Base-by-base conservation (phyloP, 1,140 invertebrate genomes). In the Drosophila bipectinata region DNA sequence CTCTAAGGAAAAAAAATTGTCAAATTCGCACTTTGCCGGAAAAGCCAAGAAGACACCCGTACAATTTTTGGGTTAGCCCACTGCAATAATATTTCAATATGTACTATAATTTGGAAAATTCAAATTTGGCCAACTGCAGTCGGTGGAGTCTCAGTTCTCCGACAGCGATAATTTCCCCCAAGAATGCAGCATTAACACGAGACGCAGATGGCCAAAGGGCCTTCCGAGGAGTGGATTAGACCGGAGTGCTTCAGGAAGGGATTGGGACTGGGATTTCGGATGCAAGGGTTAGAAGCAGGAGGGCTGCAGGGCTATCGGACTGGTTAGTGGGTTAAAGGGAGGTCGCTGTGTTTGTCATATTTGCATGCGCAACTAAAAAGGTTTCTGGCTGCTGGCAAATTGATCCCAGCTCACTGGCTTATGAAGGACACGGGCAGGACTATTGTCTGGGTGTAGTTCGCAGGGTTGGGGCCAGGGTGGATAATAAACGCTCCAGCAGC, bases 51-150 rank as follows among this genome's bases (percentile, higher is more conserved):
- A 37, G 49, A 68, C 55, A 80, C 59, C 18, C 68, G 53, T 74
- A 83, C 61, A 68, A 73, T 83, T 79, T 77, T 87, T 15, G 41
- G 63, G 51, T 10, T 37, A 73, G 66, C 84, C 52, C 84, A 79
- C 68, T 90, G 84, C 84, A 89, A 89, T 89, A 88, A 88, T 88
- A 88, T 88, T 80, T 84, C 84, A 83, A 88, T 88, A 90, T 87
- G 82, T 83, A 44, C 41, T 44, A 21, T 12, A 90, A 90, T 90
- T 90, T 90, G 72, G 79, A 52, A 81, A 88, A 87, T 83, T 76
- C 56, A 79, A 82, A 81, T 80, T 71, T 82, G 75, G 63, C 56
- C 63, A 69, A 77, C 57, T 72, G 80, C 75, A 77, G 51, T 32
- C 39, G 34, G 34, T 12, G 41, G 34, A 59, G 41, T 47, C 51